These are phyloP conservation scores for Drosophila elegans DNA, from an alignment of 1,140 invertebrate genomes.

Conservation along the genomic window DNA sequence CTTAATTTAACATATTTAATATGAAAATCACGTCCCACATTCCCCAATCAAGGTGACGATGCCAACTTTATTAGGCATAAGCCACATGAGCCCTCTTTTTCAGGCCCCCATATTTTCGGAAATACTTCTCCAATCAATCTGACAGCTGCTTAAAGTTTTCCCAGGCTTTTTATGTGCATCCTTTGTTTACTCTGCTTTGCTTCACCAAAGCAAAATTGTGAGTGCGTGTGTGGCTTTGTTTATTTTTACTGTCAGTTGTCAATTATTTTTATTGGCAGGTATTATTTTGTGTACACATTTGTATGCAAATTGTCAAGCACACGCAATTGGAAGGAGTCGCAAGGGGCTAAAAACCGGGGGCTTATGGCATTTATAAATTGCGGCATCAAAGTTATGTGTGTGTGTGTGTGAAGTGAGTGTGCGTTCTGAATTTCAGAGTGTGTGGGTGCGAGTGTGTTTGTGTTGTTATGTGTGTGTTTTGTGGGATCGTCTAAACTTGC, in stretches of 20 bases:
- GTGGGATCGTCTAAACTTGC: constrained; percentile 70
- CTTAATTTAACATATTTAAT: constrained; percentile 41
- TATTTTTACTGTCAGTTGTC: constrained; percentile 78
- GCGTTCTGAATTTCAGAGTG: constrained; percentile 7
- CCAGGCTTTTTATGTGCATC: constrained; percentile 24
- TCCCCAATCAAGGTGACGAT: constrained; percentile 64
- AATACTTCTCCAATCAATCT: constrained; percentile 63
- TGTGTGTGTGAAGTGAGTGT: constrained; percentile 15
- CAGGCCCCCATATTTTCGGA: constrained; percentile 1
- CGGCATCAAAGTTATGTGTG: constrained; percentile 33
- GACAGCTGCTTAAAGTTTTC: constrained; percentile 78
- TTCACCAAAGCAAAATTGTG: constrained; percentile 10
- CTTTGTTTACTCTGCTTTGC: constrained; percentile 55
- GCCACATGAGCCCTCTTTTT: constrained; percentile 25
- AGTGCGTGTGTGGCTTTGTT: constrained; percentile 54
- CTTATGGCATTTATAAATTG: constrained; percentile 62
- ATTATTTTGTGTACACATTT: constrained; percentile 79
- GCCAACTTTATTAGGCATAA: constrained; percentile 71
- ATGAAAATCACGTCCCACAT: constrained; percentile 58
- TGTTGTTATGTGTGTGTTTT: constrained; percentile 31
- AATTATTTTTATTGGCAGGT: constrained; percentile 83
- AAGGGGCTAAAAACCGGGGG: constrained; percentile 13
- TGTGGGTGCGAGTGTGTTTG: constrained; percentile 10
- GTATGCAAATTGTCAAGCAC: constrained; percentile 76
- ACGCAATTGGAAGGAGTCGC: constrained; percentile 37